phyloP scores from a whole-genome alignment of 2,888 invertebrate species.

The Tiliacea aurago region DNA sequence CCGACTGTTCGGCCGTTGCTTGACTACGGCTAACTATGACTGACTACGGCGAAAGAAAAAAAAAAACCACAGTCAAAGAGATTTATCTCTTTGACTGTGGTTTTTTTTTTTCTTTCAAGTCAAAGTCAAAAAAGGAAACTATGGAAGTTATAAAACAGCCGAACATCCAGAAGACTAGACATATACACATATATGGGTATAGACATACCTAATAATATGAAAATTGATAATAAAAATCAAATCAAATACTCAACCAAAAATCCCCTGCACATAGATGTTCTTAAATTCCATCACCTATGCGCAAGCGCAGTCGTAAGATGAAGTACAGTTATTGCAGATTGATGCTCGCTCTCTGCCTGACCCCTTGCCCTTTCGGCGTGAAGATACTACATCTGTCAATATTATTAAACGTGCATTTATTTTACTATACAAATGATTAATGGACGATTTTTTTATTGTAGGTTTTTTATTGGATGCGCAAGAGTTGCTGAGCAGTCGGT shows the following conservation, averaged over 20 bases:
- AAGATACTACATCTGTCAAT: slow-evolving; percentile 68
- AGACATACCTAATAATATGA: too few relatives aligned
- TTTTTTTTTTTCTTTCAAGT: too few relatives aligned
- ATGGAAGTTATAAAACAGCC: too few relatives aligned
- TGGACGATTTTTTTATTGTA: slow-evolving; percentile 59
- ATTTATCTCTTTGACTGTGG: too few relatives aligned
- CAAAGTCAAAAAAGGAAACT: too few relatives aligned
- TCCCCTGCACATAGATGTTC: slow-evolving; percentile 21
- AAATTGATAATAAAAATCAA: background rate
- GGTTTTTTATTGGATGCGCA: slow-evolving; percentile 46
- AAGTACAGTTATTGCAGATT: slow-evolving; percentile 67
- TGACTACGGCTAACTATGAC: too few relatives aligned
- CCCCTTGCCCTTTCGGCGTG: slow-evolving; percentile 58
- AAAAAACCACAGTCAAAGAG: too few relatives aligned
- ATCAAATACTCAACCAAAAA: background rate
- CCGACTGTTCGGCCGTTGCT: too few relatives aligned
- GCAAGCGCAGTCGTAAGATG: slow-evolving; percentile 49
- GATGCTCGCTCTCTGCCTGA: slow-evolving; percentile 63
- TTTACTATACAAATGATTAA: slow-evolving; percentile 56
- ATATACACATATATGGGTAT: too few relatives aligned
- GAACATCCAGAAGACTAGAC: too few relatives aligned
- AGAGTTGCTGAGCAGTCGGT: slow-evolving; percentile 42
- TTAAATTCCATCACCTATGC: slow-evolving; percentile 55
- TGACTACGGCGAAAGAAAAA: too few relatives aligned
- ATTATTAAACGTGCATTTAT: slow-evolving; percentile 64